Evolutionary conservation across 2,113 vertebrate genomes (phyloP).

Genomic region (Dendrocopos noguchii): DNA sequence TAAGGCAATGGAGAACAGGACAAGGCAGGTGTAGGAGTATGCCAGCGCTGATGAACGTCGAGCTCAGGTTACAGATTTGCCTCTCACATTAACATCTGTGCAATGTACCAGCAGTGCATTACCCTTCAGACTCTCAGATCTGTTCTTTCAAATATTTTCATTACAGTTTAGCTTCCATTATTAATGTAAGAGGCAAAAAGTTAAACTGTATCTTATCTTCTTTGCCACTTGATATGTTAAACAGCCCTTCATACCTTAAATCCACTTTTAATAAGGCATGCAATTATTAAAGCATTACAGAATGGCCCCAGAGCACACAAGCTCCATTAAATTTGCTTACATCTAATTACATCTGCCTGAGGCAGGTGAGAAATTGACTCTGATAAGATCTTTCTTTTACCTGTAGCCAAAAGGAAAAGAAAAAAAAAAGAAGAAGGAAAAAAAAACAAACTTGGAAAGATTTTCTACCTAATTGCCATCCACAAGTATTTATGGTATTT

Average conservation of each 20-base stretch:
- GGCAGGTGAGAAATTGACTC: slow-evolving; percentile 88
- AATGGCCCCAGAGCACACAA: slow-evolving; percentile 79
- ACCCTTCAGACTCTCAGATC: slow-evolving; percentile 42
- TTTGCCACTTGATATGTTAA: slow-evolving; percentile 82
- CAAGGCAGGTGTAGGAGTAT: not conserved
- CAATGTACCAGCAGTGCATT: not conserved
- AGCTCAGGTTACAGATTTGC: slow-evolving; percentile 52
- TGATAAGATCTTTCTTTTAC: slow-evolving; percentile 89
- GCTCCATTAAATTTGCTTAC: slow-evolving; percentile 86
- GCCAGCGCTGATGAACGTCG: slow-evolving; percentile 14
- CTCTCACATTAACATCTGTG: slow-evolving; percentile 40
- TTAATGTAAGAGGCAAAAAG: slow-evolving; percentile 65
- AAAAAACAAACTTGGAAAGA: slow-evolving; percentile 4
- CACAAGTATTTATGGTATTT: slow-evolving; percentile 83
- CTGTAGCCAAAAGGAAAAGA: slow-evolving; percentile 75
- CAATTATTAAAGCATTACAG: slow-evolving; percentile 86
- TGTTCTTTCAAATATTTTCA: slow-evolving; percentile 74
- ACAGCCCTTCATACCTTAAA: slow-evolving; percentile 81
- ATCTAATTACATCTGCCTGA: slow-evolving; percentile 88
- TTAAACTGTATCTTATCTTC: slow-evolving; percentile 65
- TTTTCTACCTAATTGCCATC: slow-evolving; percentile 86
- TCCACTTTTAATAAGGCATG: slow-evolving; percentile 86
- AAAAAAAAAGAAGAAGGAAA: not conserved
- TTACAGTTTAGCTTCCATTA: slow-evolving; percentile 51
- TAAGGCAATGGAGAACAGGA: slow-evolving; percentile 48